phyloP scores from a whole-genome alignment of 2,113 vertebrate species.

The Globicephala melas region DNA sequence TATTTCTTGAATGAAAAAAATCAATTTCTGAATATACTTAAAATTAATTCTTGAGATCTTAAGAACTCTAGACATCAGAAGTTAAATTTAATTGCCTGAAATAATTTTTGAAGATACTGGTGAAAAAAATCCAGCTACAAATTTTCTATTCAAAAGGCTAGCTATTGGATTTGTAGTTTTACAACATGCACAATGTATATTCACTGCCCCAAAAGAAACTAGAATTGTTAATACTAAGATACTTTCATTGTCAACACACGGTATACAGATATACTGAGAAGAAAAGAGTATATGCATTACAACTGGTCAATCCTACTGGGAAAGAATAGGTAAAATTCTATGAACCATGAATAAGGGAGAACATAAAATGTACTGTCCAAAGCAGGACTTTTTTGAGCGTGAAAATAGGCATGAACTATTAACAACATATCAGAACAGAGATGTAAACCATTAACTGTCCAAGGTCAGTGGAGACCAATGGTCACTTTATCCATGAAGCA shows the following conservation, averaged over 20 bases:
- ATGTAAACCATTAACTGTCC: neutral
- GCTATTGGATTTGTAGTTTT: neutral
- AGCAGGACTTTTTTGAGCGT: neutral
- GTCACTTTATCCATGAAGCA: neutral
- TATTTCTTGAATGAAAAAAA: conserved; percentile 24
- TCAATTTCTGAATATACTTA: neutral
- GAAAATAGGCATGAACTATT: neutral
- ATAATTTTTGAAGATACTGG: neutral
- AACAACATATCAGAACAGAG: neutral
- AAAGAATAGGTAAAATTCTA: neutral
- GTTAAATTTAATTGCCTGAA: neutral
- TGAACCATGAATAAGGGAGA: neutral
- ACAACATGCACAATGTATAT: neutral
- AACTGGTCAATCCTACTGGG: neutral
- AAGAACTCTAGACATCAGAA: neutral
- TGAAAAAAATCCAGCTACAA: neutral
- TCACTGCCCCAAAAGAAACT: neutral
- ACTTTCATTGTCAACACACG: neutral
- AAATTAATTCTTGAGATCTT: neutral
- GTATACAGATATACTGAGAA: neutral
- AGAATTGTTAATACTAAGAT: neutral
- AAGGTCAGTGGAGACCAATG: neutral
- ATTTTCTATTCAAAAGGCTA: neutral
- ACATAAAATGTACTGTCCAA: neutral
- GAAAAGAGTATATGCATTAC: neutral